Conservation (phyloP, 2,888 invertebrate genomes). For the Conomelus anceps region DNA sequence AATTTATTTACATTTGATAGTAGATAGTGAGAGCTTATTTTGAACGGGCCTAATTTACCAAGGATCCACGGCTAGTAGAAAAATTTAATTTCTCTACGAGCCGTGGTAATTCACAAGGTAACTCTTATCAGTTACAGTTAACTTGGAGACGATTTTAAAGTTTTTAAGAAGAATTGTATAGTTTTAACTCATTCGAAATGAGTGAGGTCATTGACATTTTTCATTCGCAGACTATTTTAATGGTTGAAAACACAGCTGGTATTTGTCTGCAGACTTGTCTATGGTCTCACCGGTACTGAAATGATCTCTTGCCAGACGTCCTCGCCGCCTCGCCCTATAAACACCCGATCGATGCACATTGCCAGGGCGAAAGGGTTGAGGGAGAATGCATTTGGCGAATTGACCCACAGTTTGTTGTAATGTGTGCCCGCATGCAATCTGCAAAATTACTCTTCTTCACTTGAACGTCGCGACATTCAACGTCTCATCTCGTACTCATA, state of each 20-base stretch:
- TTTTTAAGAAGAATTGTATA: too few species aligned
- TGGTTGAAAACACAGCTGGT: background rate
- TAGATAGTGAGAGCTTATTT: too few species aligned
- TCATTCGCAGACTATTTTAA: background rate
- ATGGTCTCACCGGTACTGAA: background rate
- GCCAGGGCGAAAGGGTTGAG: background rate
- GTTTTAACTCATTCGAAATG: too few species aligned
- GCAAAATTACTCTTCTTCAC: background rate
- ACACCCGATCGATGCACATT: background rate
- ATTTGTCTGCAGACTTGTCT: background rate
- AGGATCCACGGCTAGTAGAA: too few species aligned
- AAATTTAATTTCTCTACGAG: too few species aligned
- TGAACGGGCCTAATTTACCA: too few species aligned
- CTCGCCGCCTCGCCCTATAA: background rate
- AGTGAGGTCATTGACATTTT: background rate
- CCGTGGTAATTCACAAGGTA: too few species aligned
- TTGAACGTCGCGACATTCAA: background rate
- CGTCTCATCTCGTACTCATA: background rate
- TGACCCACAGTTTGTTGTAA: background rate
- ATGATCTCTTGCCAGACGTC: background rate
- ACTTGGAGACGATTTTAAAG: too few species aligned
- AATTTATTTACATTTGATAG: too few species aligned
- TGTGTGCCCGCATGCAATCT: background rate
- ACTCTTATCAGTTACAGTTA: too few species aligned
- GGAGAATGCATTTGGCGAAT: background rate